Conservation (phyloP, 2,113 vertebrate species). For the Eulemur macaco region DNA sequence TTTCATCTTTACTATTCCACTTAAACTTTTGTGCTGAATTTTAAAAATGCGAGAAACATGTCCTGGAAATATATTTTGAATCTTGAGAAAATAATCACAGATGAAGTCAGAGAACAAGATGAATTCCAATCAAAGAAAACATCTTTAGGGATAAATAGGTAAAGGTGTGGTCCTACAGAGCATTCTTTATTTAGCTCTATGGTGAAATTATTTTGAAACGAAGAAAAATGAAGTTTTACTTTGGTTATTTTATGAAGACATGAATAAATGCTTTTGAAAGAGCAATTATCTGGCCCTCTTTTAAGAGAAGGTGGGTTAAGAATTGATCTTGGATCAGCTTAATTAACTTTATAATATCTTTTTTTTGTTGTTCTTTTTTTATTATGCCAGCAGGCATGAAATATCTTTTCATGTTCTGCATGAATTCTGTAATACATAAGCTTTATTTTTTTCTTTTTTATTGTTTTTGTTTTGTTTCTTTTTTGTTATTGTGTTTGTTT, state of each 20-base stretch:
- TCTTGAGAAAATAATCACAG: conserved; percentile 42
- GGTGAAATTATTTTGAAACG: conserved; percentile 50
- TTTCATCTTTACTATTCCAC: neutral
- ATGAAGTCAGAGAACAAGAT: neutral
- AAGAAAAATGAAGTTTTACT: conserved; percentile 39
- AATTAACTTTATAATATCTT: neutral
- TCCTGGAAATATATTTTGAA: conserved; percentile 5
- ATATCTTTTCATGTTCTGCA: neutral
- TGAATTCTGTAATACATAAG: neutral
- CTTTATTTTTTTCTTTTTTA: neutral
- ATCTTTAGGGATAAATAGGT: neutral
- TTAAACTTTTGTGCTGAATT: neutral
- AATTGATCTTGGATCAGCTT: conserved; percentile 34
- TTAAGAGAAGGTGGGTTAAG: neutral
- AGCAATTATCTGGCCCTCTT: neutral
- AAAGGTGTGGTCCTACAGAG: neutral
- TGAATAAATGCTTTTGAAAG: conserved; percentile 14
- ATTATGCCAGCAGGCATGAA: too few relatives aligned
- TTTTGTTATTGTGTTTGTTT: neutral
- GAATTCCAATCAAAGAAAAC: neutral
- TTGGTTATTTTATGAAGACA: conserved; percentile 29
- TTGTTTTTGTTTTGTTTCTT: neutral
- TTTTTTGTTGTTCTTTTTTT: neutral
- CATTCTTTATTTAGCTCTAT: neutral
- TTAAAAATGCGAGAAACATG: conserved; percentile 18